phyloP scores from a whole-genome alignment of 2,797 vertebrate genomes.

The Garrulus glandarius region DNA sequence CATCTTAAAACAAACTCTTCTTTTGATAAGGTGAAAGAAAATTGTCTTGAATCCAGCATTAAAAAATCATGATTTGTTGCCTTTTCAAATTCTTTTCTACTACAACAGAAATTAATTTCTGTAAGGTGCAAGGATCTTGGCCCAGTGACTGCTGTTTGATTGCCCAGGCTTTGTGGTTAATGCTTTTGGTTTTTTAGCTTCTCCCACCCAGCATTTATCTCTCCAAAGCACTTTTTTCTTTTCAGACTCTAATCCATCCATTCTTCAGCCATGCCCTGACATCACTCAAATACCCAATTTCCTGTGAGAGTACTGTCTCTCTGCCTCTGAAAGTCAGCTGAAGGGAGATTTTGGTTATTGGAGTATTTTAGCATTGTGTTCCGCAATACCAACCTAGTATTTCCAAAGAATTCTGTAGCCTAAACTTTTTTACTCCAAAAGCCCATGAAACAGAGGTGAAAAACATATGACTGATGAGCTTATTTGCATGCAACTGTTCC shows the following conservation, averaged over 20 bases:
- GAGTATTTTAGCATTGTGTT: neutral
- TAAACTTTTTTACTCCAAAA: neutral
- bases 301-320: neutral
- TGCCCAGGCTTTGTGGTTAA: neutral
- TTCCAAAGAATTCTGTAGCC: neutral
- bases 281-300: neutral
- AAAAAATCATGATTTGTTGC: neutral
- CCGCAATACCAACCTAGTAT: neutral
- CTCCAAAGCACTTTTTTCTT: neutral
- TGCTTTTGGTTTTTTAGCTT: neutral
- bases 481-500: neutral
- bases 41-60: neutral
- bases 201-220: neutral
- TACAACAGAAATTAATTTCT: neutral
- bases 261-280: neutral
- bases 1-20: fast-evolving
- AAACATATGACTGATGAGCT: neutral
- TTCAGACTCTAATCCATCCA: neutral
- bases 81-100: neutral
- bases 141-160: neutral
- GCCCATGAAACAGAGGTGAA: neutral
- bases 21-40: neutral
- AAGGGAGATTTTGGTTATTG: neutral
- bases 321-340: neutral
- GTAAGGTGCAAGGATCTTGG: neutral